Evolutionary conservation across 2,113 vertebrate species (phyloP), one percentile per base, ranked within the genome.

Genomic region (Oreochromis tanganicae): DNA sequence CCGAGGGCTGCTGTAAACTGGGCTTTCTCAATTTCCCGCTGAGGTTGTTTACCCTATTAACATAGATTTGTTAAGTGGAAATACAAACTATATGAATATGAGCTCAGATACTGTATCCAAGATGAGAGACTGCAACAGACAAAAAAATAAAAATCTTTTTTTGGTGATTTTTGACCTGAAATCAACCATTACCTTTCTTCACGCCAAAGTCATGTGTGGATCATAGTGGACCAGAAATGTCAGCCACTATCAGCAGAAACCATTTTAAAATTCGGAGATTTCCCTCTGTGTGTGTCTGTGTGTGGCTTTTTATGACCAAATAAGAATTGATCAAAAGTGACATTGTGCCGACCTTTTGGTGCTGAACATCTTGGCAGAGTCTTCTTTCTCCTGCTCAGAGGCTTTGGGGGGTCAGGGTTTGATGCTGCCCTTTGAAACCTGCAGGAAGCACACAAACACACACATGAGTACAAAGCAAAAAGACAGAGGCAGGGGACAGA

Each of bases 271-370:
- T n/a, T 66, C 34, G 82, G 12, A 92, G 52, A 91, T 91, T 41
- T 50, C 34, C 19, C 34, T 68, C 19, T 21, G 19, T 8, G 17
- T 5, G 61, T 66, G 61, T 38, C 5, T 36, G 59, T 36, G 4
- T 36, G 9, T n/a, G 61, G 4, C 8, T 54, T 88, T 85, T 85
- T 48, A 32, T 41, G 73, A 68, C 5, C 36, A 8, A 24, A 89
- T 81, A 80, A 90, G 89, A 86, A 91, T 68, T 94, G 80, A 95
- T 89, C 88, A 92, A 88, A 90, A 93, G 91, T 88, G 88, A 95
- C 89, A 93, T 85, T 81, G 81, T 48, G 90, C 97, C 97, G 92
- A 98, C 98, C 98, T 98, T 96, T 98, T 98, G 87, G 97, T 97
- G 96, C 95, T 97, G 97, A 98, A 98, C 98, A 98, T 98, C 95